A percentile compares a stretch with the other conserved stretches of the same genome.
Evolutionary conservation across 2,888 invertebrate genomes (phyloP).

Genomic region (Cheilosia impressa): DNA sequence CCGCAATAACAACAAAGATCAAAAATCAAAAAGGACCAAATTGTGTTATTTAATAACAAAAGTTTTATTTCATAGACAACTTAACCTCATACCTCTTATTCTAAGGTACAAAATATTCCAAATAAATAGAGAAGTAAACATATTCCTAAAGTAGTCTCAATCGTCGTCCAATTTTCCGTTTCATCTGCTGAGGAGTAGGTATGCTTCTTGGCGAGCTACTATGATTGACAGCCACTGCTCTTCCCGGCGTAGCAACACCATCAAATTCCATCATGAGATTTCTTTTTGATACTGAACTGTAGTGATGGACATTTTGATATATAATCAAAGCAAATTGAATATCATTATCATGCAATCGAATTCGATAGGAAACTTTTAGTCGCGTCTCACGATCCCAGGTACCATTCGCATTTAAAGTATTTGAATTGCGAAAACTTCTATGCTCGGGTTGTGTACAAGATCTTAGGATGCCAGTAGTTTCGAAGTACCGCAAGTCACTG

Average conservation of each 20-base stretch:
- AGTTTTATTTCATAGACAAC: conserved; percentile 39
- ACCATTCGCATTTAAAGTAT: conserved; percentile 49
- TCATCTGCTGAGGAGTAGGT: conserved; percentile 27
- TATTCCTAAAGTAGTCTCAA: conserved; percentile 51
- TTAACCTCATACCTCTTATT: conserved; percentile 48
- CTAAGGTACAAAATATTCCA: conserved; percentile 27
- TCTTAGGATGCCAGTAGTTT: conserved; percentile 75
- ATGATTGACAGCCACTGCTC: conserved; percentile 10
- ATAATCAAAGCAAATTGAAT: conserved; percentile 79
- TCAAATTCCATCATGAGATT: conserved; percentile 79
- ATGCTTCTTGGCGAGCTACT: conserved; percentile 5
- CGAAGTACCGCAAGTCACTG: conserved; percentile 76
- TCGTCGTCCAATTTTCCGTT: conserved; percentile 64
- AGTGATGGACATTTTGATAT: conserved; percentile 77
- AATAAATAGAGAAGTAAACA: conserved; percentile 47
- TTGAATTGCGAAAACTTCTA: conserved; percentile 36
- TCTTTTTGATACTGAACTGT: conserved; percentile 73
- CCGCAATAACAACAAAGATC: neutral
- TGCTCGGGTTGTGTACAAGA: conserved; percentile 59
- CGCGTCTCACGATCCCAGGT: conserved; percentile 77
- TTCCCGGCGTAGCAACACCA: conserved; percentile 59
- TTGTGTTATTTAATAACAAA: neutral
- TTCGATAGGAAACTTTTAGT: conserved; percentile 79
- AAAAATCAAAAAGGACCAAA: neutral
- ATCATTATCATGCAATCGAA: conserved; percentile 77